phyloP scores from a whole-genome alignment of 1,140 invertebrate species.

The Zaprionus kolodkinae region DNA sequence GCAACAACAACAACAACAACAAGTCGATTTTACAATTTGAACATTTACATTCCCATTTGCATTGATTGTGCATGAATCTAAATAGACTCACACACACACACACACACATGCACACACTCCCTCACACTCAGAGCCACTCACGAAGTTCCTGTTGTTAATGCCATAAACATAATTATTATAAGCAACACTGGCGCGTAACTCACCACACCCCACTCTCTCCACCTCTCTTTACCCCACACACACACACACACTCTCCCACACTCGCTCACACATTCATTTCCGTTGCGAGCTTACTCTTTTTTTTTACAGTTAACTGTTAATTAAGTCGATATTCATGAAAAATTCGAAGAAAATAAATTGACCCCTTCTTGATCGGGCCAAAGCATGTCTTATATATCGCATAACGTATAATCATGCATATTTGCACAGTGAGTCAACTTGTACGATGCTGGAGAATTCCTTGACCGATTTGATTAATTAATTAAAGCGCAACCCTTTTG shows the following conservation, averaged over 20 bases:
- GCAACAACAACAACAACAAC: constrained; percentile 21
- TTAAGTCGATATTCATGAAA: constrained; percentile 72
- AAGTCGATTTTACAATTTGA: constrained; percentile 63
- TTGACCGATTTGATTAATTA: constrained; percentile 81
- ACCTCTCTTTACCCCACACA: neutral
- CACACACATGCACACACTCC: neutral
- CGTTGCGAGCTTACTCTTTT: constrained; percentile 30
- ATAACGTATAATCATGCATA: neutral
- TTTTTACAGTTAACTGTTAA: constrained; percentile 68
- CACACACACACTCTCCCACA: neutral
- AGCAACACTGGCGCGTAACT: neutral
- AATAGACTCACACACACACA: constrained; percentile 39
- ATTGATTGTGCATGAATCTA: constrained; percentile 81
- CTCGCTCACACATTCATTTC: constrained; percentile 56
- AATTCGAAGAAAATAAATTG: constrained; percentile 72
- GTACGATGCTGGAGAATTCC: constrained; percentile 49
- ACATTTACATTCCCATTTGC: constrained; percentile 79
- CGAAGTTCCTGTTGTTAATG: constrained; percentile 26
- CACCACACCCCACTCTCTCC: neutral
- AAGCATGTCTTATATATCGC: constrained; percentile 22
- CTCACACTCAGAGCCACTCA: constrained; percentile 2
- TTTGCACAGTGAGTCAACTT: constrained; percentile 27
- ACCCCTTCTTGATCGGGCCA: constrained; percentile 47
- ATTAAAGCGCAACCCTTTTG: constrained; percentile 76
- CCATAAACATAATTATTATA: constrained; percentile 11